Conservation (phyloP, 2,888 invertebrate species). For the Gryllus longicercus region DNA sequence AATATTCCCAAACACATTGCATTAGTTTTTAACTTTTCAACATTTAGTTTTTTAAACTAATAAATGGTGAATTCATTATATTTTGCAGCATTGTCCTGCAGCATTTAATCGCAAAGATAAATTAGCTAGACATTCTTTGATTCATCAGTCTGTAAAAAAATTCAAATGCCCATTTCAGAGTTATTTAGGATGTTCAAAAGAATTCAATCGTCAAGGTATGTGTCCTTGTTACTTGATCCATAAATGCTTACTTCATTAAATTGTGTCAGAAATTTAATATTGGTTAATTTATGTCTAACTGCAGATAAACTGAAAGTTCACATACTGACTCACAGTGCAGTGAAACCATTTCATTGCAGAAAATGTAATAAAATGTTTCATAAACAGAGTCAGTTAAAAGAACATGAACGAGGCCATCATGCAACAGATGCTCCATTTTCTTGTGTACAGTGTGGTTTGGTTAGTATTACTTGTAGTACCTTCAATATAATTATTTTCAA, state of each 20-base stretch:
- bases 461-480: constrained; percentile 17
- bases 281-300: not conserved
- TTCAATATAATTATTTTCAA: too few species aligned
- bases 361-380: constrained; percentile 34
- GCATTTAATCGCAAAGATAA: constrained; percentile 64
- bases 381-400: constrained; percentile 24
- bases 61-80: not conserved
- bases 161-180: constrained; percentile 63
- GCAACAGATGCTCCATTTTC: constrained; percentile 12
- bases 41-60: not conserved
- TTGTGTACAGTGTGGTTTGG: constrained; percentile 30
- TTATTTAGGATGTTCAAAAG: constrained; percentile 59
- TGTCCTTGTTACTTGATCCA: constrained; percentile 28
- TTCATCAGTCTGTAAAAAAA: constrained; percentile 59
- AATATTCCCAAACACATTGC: not conserved
- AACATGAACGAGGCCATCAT: constrained; percentile 33
- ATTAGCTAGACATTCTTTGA: constrained; percentile 60
- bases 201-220: constrained; percentile 62
- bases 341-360: constrained; percentile 29
- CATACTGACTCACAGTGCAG: constrained; percentile 55
- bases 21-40: not conserved
- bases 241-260: not conserved
- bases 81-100: constrained; percentile 52
- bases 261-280: not conserved
- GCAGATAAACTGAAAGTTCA: constrained; percentile 58